Evolutionary conservation across 2,113 vertebrate species (phyloP).

Genomic region (Cebidichthys violaceus): DNA sequence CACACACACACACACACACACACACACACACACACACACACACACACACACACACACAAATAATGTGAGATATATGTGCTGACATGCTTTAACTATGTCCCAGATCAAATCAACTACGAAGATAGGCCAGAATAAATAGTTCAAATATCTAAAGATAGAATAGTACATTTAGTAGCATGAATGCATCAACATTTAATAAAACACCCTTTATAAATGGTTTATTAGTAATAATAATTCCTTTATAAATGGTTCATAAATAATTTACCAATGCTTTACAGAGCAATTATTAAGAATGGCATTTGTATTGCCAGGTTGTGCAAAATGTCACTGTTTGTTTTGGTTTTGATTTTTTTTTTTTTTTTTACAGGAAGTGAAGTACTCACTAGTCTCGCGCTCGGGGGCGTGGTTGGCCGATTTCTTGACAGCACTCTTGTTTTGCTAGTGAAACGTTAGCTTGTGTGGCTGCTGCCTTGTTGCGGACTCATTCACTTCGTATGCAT

Average conservation of each 20-base stretch:
- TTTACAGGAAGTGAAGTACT: conserved; percentile 45
- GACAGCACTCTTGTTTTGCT: conserved; percentile 40
- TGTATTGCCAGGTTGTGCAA: background rate
- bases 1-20: background rate
- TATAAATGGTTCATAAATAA: background rate
- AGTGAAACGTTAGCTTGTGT: background rate
- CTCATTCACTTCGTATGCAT: rapidly evolving
- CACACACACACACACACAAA: too few species aligned
- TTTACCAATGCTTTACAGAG: background rate
- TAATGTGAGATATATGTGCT: too few species aligned
- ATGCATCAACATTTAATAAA: too few species aligned
- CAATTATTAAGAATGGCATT: background rate
- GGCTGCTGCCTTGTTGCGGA: background rate
- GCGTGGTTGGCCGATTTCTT: conserved; percentile 43
- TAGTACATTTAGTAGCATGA: background rate
- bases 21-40: too few species aligned
- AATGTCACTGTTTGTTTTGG: background rate
- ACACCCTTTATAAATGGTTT: too few species aligned
- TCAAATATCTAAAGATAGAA: background rate
- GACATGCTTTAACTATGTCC: too few species aligned
- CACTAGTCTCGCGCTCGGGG: conserved; percentile 34
- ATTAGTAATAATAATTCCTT: too few species aligned
- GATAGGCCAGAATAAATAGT: background rate
- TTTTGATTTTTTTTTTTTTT: too few species aligned
- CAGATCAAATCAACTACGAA: background rate